Evolutionary conservation across 2,797 vertebrate species (phyloP), one percentile per base, ranked within the genome.

Genomic region (Pachyuromys duprasi): DNA sequence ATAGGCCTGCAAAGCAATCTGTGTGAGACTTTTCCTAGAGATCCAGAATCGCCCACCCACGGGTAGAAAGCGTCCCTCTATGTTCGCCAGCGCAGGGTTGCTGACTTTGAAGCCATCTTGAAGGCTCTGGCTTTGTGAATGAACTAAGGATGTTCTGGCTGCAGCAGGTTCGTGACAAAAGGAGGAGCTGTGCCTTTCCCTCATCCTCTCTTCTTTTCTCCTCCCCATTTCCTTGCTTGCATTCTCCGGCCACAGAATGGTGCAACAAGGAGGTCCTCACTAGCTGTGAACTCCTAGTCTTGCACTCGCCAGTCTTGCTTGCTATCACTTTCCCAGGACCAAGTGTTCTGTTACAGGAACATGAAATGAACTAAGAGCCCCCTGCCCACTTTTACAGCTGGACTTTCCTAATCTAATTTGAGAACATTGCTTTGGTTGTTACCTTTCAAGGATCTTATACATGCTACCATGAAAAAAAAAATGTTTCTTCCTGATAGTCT

Each of bases 401-500:
- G 67, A 22, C 76, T 70, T 36, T 28, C 53, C 63, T 78, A 36
- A 65, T 67, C 57, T 89, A 90, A 91, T 74, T 45, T 88, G 83
- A 91, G 15, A 78, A 53, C 39, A 28, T 20, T 78, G 3, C 81
- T 83, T 83, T 57, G 82, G 24, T 45, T 36, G 80, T 65, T 92
- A 72, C 28, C 65, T 67, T 81, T 87, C 74, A 78, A 94, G 70
- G 45, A 26, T 81, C 60, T 95, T 95, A 62, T 70, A 60, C 39
- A 90, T 75, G 17, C 39, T 90, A 79, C 28, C 33, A 69, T 8
- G 67, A 42, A 89, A 90, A 94, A 17, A 24, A 88, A 89, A 33
- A 36, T 86, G 91, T 53, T 55, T 79, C 94, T 95, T 95, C 49
- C 70, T 76, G 26, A 75, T 92, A 24, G 7, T 45, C 11, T 96